phyloP scores from a whole-genome alignment of 2,797 vertebrate species.

The Myotis planiceps region DNA sequence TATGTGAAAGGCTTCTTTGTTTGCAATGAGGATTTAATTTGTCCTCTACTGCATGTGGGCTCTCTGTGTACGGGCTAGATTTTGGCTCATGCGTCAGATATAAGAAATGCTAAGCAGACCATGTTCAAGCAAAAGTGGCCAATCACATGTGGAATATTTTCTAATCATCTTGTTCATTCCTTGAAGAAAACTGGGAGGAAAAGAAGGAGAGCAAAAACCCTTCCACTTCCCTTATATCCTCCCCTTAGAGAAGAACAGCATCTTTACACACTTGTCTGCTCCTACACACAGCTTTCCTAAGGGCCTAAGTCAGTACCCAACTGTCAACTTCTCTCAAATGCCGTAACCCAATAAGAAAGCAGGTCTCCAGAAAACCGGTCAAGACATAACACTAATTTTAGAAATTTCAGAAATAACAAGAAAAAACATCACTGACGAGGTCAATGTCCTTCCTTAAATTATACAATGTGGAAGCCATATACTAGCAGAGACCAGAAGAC shows the following conservation, averaged over 20 bases:
- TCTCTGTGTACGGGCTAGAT: background rate
- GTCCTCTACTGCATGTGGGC: background rate
- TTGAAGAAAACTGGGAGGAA: background rate
- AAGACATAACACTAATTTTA: background rate
- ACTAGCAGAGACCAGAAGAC: background rate
- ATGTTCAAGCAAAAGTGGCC: background rate
- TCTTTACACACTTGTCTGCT: background rate
- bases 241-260: background rate
- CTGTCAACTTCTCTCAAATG: background rate
- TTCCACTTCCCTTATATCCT: background rate
- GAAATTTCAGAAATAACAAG: background rate
- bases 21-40: background rate
- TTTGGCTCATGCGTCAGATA: background rate
- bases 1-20: background rate
- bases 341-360: background rate
- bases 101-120: background rate
- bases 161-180: background rate
- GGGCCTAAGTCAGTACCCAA: background rate
- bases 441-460: background rate
- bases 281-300: background rate
- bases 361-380: background rate
- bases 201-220: background rate
- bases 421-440: background rate
- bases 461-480: background rate
- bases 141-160: background rate